Evolutionary conservation across 2,797 vertebrate genomes (phyloP).

Genomic region (Ciconia nigra): DNA sequence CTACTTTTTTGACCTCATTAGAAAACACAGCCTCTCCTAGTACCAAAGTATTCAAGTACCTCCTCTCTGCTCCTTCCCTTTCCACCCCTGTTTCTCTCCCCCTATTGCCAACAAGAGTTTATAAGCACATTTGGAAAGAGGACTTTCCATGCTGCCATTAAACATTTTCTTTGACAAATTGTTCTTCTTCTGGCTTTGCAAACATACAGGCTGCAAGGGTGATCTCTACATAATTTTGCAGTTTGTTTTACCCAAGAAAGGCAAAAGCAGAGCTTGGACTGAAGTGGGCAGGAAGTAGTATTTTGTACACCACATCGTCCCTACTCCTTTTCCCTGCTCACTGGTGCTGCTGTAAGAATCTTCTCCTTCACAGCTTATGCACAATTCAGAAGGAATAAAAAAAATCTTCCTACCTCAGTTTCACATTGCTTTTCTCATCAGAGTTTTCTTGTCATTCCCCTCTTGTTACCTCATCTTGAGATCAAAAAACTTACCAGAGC

Average conservation of each 20-base stretch:
- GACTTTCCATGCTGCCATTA: not conserved
- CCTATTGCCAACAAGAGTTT: fast-evolving
- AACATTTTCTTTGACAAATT: not conserved
- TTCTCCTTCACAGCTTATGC: not conserved
- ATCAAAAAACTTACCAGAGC: not conserved
- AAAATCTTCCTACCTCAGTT: not conserved
- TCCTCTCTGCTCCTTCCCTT: not conserved
- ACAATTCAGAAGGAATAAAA: not conserved
- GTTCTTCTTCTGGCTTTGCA: not conserved
- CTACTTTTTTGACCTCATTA: not conserved
- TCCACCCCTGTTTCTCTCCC: not conserved
- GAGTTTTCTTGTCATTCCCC: not conserved
- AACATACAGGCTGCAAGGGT: not conserved
- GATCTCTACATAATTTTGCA: not conserved
- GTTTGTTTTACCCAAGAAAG: not conserved
- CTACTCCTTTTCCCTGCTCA: not conserved
- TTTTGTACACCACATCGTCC: not conserved
- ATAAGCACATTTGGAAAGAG: not conserved
- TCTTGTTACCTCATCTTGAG: not conserved
- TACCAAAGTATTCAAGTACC: not conserved
- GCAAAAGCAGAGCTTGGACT: not conserved
- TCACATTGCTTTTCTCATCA: not conserved
- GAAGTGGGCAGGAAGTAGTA: not conserved
- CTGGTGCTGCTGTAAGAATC: fast-evolving
- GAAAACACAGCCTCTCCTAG: not conserved